Conservation (phyloP, 2,888 invertebrate genomes). For the Beris chalybata region DNA sequence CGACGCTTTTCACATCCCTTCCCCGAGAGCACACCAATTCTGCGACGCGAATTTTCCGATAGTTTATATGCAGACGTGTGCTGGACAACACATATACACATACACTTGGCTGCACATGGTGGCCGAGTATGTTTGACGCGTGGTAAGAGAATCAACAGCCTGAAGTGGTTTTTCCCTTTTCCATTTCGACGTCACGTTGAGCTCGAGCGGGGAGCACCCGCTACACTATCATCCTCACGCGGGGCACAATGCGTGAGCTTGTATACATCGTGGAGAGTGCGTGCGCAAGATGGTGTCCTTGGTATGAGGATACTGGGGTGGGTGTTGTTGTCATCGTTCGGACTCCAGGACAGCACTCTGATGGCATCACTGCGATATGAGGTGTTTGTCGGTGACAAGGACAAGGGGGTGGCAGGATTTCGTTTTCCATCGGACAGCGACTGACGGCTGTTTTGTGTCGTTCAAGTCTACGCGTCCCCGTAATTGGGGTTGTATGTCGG, state of each 20-base stretch:
- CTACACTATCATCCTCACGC: no score
- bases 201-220: not conserved
- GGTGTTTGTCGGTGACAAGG: constrained; percentile 6
- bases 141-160: constrained; percentile 34
- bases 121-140: not conserved
- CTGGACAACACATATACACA: not conserved
- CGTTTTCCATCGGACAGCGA: not conserved
- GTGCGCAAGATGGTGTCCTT: constrained; percentile 25
- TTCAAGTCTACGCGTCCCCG: not conserved
- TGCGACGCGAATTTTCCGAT: not conserved
- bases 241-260: not conserved
- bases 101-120: no score
- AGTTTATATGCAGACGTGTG: not conserved
- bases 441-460: not conserved
- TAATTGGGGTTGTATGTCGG: not conserved
- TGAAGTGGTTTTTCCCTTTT: constrained; percentile 13
- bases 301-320: constrained; percentile 6
- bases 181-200: constrained; percentile 3
- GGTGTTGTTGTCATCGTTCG: constrained; percentile 4
- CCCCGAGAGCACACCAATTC: not conserved
- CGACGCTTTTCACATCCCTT: constrained; percentile 48
- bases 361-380: not conserved
- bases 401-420: not conserved
- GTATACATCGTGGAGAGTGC: constrained; percentile 12
- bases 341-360: not conserved